A percentile compares a stretch with the other conserved stretches of the same genome.
Evolutionary conservation across 1,140 invertebrate species (phyloP).

Genomic region (Teleopsis dalmanni): DNA sequence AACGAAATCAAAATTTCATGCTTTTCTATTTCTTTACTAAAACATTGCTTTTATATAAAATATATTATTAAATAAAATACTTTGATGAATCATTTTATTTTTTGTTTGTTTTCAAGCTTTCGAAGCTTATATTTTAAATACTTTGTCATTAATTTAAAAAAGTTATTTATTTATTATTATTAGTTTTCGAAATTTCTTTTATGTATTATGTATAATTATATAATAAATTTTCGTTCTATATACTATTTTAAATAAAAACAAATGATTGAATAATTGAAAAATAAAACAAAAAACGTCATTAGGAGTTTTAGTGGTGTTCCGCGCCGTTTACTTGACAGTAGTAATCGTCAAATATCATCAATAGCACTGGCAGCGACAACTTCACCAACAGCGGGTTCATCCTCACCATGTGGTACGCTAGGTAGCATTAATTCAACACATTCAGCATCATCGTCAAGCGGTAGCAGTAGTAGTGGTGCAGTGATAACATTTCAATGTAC

Average conservation of each 20-base stretch:
- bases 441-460: constrained; percentile 36
- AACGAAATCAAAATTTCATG: no score
- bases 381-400: constrained; percentile 13
- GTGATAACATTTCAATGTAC: constrained; percentile 33
- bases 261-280: neutral
- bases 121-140: no score
- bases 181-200: neutral
- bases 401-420: constrained; percentile 32
- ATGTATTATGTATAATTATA: neutral
- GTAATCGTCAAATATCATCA: constrained; percentile 20
- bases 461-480: constrained; percentile 26
- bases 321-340: constrained; percentile 39
- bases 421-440: constrained; percentile 38
- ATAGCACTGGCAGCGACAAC: constrained; percentile 13
- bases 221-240: no score
- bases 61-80: no score
- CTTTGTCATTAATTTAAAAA: no score
- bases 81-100: no score
- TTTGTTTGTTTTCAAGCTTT: no score
- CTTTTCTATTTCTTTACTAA: no score
- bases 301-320: constrained; percentile 33
- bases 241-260: no score
- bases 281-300: neutral
- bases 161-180: neutral
- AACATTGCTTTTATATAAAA: no score